phyloP scores from a whole-genome alignment of 2,797 vertebrate species.

The Gymnocypris eckloni region DNA sequence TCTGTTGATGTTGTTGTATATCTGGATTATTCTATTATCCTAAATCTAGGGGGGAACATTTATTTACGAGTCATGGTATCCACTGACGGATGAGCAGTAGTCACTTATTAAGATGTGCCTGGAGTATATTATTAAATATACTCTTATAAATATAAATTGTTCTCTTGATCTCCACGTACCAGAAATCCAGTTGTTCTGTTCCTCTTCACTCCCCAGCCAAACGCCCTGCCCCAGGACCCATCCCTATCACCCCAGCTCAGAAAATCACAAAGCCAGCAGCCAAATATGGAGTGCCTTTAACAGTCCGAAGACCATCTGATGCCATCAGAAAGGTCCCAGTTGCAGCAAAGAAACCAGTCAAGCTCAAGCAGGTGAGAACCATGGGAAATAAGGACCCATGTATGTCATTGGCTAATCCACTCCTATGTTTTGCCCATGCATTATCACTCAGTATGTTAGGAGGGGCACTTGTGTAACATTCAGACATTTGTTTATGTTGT shows the following conservation, averaged over 20 bases:
- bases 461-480: neutral
- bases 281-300: conserved; percentile 98
- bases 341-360: conserved; percentile 80
- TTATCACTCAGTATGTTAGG: neutral
- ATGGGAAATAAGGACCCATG: neutral
- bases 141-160: neutral
- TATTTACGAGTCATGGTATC: too few species aligned
- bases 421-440: conserved; percentile 9
- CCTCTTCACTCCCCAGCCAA: conserved; percentile 75
- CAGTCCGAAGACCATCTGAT: conserved; percentile 80
- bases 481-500: conserved; percentile 38
- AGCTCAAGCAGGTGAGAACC: conserved; percentile 84
- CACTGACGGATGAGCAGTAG: neutral
- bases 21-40: neutral
- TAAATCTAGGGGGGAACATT: neutral
- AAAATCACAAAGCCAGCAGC: conserved; percentile 97
- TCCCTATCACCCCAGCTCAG: conserved; percentile 79
- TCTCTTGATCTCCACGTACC: neutral
- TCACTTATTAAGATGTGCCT: neutral
- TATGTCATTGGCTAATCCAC: conserved; percentile 10
- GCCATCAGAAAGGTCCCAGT: conserved; percentile 75
- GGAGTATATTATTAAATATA: neutral
- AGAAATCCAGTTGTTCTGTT: conserved; percentile 1
- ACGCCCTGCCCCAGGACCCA: conserved; percentile 82
- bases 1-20: neutral